Conservation (phyloP, 2,888 invertebrate genomes). For the Drosophila emarginata region DNA sequence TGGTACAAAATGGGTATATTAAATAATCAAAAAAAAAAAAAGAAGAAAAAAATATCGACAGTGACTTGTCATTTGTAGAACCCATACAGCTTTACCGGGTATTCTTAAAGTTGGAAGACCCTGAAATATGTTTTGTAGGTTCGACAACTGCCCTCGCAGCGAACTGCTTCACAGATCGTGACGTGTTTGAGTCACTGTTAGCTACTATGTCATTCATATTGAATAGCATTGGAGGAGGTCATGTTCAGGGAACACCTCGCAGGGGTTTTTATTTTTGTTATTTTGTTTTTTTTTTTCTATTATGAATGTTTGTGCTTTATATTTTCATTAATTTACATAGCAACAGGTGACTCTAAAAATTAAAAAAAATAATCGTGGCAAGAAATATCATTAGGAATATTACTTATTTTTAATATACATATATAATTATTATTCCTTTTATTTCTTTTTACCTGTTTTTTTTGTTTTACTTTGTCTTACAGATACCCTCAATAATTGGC, state of each 20-base stretch:
- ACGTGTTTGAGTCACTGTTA: conserved; percentile 19
- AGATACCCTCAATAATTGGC: conserved; percentile 80
- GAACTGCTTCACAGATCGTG: conserved; percentile 27
- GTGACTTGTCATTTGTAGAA: too few species aligned
- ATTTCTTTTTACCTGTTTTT: conserved; percentile 40
- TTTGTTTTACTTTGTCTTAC: conserved; percentile 42
- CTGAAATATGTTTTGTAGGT: too few species aligned
- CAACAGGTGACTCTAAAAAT: conserved; percentile 27
- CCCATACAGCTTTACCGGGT: background rate
- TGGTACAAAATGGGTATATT: background rate
- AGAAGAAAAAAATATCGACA: too few species aligned
- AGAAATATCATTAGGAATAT: too few species aligned
- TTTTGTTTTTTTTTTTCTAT: background rate
- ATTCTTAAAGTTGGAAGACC: background rate
- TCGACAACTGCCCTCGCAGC: background rate
- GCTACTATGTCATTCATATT: conserved; percentile 27
- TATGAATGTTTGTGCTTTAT: background rate
- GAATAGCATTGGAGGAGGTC: conserved; percentile 55
- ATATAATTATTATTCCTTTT: too few species aligned
- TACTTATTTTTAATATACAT: too few species aligned
- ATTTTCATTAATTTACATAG: conserved; percentile 4
- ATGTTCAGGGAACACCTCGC: conserved; percentile 70
- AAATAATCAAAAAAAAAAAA: background rate
- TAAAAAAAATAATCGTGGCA: too few species aligned
- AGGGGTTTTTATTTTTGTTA: conserved; percentile 20